Evolutionary conservation across 2,797 vertebrate genomes (phyloP).

Genomic region (Enteromius mattozi): DNA sequence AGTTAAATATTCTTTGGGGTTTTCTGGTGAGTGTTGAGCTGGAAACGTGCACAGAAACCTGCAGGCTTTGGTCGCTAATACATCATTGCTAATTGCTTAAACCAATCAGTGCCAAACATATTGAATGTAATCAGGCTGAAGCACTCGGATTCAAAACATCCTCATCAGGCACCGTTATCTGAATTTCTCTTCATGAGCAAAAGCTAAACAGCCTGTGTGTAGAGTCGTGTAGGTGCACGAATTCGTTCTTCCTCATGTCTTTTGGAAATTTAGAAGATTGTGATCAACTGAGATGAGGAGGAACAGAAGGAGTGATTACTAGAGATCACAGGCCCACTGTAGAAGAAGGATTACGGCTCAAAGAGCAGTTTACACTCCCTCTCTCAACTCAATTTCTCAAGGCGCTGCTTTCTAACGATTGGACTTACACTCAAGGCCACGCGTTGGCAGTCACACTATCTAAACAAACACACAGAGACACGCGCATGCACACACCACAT

Average conservation of each 20-base stretch:
- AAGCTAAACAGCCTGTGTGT: neutral
- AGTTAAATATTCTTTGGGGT: neutral
- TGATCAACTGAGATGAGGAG: conserved; percentile 32
- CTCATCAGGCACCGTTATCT: conserved; percentile 28
- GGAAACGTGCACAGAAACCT: neutral
- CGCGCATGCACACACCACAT: conserved; percentile 10
- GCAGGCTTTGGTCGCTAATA: conserved; percentile 1
- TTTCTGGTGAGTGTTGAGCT: neutral
- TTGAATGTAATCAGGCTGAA: conserved; percentile 28
- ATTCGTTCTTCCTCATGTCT: conserved; percentile 24
- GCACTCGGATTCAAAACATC: conserved; percentile 12
- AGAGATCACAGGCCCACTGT: conserved; percentile 53
- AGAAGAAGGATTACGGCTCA: conserved; percentile 53
- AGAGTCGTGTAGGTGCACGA: neutral
- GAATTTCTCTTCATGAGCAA: conserved; percentile 16
- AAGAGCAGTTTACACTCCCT: conserved; percentile 49
- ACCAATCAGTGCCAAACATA: conserved; percentile 32
- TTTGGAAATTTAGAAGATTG: conserved; percentile 36
- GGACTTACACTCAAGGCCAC: conserved; percentile 47
- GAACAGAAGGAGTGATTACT: conserved; percentile 60
- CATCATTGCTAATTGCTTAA: conserved; percentile 25
- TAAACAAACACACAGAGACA: conserved; percentile 45
- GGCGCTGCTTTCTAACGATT: conserved; percentile 41
- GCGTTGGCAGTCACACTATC: conserved; percentile 45
- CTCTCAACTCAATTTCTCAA: conserved; percentile 46